Percentiles rank a stretch among this genome's conserved stretches.
Conservation (phyloP, 2,113 vertebrate species). For the Opisthocomus hoazin region DNA sequence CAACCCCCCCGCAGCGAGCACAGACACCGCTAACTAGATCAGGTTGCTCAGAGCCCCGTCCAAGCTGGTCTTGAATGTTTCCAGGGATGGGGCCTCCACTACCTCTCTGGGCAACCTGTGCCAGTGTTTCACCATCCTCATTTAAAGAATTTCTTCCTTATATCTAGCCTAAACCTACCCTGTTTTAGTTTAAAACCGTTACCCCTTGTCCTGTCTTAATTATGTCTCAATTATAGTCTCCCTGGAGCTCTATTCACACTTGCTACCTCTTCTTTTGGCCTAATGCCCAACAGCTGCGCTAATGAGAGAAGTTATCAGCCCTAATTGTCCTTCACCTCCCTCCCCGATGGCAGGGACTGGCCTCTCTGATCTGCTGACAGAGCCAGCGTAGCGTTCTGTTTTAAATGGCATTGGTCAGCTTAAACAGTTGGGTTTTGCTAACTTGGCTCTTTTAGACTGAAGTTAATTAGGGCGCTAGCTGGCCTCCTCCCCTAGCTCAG, state of each 20-base stretch:
- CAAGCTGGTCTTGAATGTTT: too few relatives aligned
- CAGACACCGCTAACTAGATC: too few relatives aligned
- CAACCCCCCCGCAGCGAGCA: too few relatives aligned
- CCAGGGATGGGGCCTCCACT: too few relatives aligned
- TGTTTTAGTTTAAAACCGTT: too few relatives aligned
- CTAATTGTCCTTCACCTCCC: not conserved
- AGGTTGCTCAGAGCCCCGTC: too few relatives aligned
- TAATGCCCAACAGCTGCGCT: not conserved
- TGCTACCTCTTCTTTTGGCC: not conserved
- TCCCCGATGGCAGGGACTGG: not conserved
- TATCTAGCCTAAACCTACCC: too few relatives aligned
- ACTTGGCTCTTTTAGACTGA: not conserved
- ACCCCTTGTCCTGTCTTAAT: too few relatives aligned
- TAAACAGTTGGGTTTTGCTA: not conserved
- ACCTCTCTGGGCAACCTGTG: too few relatives aligned
- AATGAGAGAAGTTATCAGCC: not conserved
- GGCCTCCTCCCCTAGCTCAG: not conserved
- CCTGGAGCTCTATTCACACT: not conserved
- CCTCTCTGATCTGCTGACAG: not conserved
- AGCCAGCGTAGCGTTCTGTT: not conserved
- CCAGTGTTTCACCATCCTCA: too few relatives aligned
- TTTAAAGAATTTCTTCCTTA: too few relatives aligned
- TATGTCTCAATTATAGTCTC: not conserved
- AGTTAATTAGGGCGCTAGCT: not conserved
- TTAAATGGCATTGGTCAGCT: not conserved